These are phyloP conservation scores for Leucophenga varia DNA, from an alignment of 1,140 invertebrate genomes.

Conservation along the genomic window DNA sequence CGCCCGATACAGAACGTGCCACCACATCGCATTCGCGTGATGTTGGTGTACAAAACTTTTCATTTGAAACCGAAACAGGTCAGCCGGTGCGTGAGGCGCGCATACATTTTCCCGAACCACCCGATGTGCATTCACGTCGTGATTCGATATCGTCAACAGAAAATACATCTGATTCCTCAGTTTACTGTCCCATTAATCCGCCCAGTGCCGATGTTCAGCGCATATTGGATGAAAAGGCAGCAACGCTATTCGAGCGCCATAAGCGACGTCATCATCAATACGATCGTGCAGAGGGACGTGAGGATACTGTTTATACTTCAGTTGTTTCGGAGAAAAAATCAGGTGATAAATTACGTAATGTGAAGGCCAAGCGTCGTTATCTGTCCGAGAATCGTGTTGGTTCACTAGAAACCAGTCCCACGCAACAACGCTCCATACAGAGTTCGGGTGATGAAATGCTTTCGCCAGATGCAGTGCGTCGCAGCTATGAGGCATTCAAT, in stretches of 20 bases:
- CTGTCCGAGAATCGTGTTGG: slow-evolving; percentile 52
- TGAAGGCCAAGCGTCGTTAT: slow-evolving; percentile 43
- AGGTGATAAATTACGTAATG: slow-evolving; percentile 33
- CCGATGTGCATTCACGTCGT: slow-evolving; percentile 21
- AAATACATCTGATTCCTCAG: slow-evolving; percentile 54
- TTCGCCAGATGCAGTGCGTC: slow-evolving; percentile 22
- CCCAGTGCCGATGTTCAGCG: slow-evolving; percentile 47
- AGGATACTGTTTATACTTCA: slow-evolving; percentile 46
- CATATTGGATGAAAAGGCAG: slow-evolving; percentile 49
- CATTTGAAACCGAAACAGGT: slow-evolving; percentile 34
- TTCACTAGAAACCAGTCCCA: slow-evolving; percentile 46
- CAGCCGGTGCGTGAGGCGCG: slow-evolving; percentile 18
- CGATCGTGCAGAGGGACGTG: slow-evolving; percentile 37
- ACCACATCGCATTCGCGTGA: slow-evolving; percentile 30
- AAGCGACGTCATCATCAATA: slow-evolving; percentile 42
- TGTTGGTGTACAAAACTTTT: slow-evolving; percentile 38
- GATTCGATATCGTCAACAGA: slow-evolving; percentile 46
- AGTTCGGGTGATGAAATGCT: slow-evolving; percentile 33
- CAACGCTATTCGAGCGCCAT: slow-evolving; percentile 39
- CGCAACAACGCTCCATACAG: slow-evolving; percentile 25
- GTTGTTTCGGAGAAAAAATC: slow-evolving; percentile 47
- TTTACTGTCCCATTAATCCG: slow-evolving; percentile 52
- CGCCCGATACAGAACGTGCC: slow-evolving; percentile 27
- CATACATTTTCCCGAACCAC: slow-evolving; percentile 38
- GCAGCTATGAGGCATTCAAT: slow-evolving; percentile 47